Evolutionary conservation across 2,888 invertebrate species (phyloP), one percentile per base, ranked within the genome.

Genomic region (Lacanobia wlatinum): DNA sequence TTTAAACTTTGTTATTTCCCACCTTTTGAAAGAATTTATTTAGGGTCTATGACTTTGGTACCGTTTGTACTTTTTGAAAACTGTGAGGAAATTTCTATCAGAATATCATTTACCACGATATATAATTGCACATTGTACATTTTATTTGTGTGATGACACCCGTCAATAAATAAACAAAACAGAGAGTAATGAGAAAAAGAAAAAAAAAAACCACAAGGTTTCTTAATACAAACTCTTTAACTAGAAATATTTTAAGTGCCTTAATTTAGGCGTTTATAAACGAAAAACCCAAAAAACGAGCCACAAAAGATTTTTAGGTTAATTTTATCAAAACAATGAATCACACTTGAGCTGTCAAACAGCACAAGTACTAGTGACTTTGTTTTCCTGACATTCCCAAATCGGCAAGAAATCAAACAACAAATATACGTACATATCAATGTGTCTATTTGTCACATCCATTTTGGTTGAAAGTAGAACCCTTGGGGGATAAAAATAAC

Each of bases 401-500:
- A 80, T 77, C 56, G 65, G 34, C 21, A 73, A 73, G 65, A 80
- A 77, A 80, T 72, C 70, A 81, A 74, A 75, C 66, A 71, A 64
- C 53, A 73, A 64, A 75, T 70, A 63, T 72, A 70, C 58, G 58
- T 50, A 74, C 64, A 79, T 60, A 61, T 72, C 67, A 71, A 82
- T 76, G 52, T 80, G 69, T 82, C 83, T 73, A 77, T 80, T 82
- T 83, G 73, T 80, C 77, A 73, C 62, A 62, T 69, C 56, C 65
- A 72, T 75, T 77, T 77, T 46, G 56, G 66, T 79, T 71, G 75
- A 81, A 78, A 83, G 81, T 81, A 63, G 65, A 73, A 69, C 64
- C 78, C 76, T 59, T 8, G 28, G 70, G 75, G 73, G 63, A 72
- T 64, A 69, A 78, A 80, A 77, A 78, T 68, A 82, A 78, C 69